Evolutionary conservation across 2,888 invertebrate genomes (phyloP).

Genomic region (Athalia rosae): DNA sequence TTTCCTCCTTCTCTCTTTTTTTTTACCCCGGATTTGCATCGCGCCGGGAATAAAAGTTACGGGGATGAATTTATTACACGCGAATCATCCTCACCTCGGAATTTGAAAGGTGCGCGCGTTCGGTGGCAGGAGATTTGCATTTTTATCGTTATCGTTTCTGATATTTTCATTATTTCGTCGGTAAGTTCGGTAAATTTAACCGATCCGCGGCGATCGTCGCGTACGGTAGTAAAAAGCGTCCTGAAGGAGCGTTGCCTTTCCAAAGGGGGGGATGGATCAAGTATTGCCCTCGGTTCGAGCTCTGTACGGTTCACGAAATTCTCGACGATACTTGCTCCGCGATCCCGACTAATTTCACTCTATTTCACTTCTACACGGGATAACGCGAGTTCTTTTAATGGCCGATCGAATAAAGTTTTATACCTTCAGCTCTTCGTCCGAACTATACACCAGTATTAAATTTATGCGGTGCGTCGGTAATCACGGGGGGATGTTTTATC

Average conservation of each 20-base stretch:
- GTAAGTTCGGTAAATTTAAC: slow-evolving; percentile 36
- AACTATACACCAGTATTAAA: background rate
- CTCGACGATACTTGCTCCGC: slow-evolving; percentile 24
- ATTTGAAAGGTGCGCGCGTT: too few species aligned
- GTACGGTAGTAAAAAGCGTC: slow-evolving; percentile 18
- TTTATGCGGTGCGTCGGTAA: slow-evolving; percentile 18
- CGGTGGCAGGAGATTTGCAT: too few species aligned
- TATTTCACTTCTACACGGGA: slow-evolving; percentile 4
- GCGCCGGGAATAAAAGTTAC: too few species aligned
- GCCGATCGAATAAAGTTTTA: slow-evolving; percentile 32
- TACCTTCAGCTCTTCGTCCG: slow-evolving; percentile 2
- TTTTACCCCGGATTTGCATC: too few species aligned
- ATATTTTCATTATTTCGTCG: slow-evolving; percentile 15
- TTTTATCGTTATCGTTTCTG: slow-evolving; percentile 8
- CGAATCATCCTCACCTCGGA: too few species aligned
- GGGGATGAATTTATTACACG: too few species aligned
- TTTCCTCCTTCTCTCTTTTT: too few species aligned
- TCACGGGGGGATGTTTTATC: slow-evolving; percentile 24
- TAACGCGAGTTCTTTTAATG: slow-evolving; percentile 22
- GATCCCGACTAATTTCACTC: slow-evolving; percentile 8
- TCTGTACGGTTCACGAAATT: background rate
- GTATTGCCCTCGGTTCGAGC: slow-evolving; percentile 17
- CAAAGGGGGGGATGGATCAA: background rate
- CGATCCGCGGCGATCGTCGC: too few species aligned
- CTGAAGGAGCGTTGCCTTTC: background rate